A percentile compares a stretch with the other conserved stretches of the same genome.
These are phyloP conservation scores for Eudyptes chrysolophus DNA, from an alignment of 2,113 vertebrate species.

Conservation along the genomic window DNA sequence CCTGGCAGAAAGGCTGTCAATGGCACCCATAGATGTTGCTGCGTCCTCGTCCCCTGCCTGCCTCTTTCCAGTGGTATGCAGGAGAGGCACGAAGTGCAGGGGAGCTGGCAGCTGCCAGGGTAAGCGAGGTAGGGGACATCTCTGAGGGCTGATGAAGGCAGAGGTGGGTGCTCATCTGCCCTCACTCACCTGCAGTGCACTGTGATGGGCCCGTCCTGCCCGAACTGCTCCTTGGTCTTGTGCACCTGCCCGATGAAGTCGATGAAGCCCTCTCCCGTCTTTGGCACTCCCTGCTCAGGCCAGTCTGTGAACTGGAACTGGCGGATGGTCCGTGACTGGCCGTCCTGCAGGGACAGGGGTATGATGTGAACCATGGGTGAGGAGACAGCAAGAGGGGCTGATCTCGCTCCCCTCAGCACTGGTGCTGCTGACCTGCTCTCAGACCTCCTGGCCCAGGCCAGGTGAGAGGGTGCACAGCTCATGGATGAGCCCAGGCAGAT, in stretches of 20 bases:
- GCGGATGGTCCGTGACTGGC: conserved; percentile 95
- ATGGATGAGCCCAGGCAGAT: neutral
- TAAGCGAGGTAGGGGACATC: neutral
- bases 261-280: conserved; percentile 95
- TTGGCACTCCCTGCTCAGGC: conserved; percentile 97
- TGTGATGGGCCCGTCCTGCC: conserved; percentile 95
- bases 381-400: neutral
- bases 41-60: neutral
- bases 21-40: neutral
- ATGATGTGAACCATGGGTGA: rapidly evolving
- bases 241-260: conserved; percentile 98
- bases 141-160: neutral
- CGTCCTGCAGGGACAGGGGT: conserved; percentile 77
- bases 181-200: conserved; percentile 92
- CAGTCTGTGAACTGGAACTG: conserved; percentile 99
- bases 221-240: conserved; percentile 98
- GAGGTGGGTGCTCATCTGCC: neutral
- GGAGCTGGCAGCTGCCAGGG: neutral
- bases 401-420: neutral
- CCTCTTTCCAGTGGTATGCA: neutral
- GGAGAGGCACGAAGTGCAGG: neutral
- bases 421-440: neutral
- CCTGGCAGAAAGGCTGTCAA: neutral
- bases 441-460: neutral
- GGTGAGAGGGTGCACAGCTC: neutral